Base-by-base conservation (phyloP, 2,888 invertebrate species). In the Euplagia quadripunctaria region DNA sequence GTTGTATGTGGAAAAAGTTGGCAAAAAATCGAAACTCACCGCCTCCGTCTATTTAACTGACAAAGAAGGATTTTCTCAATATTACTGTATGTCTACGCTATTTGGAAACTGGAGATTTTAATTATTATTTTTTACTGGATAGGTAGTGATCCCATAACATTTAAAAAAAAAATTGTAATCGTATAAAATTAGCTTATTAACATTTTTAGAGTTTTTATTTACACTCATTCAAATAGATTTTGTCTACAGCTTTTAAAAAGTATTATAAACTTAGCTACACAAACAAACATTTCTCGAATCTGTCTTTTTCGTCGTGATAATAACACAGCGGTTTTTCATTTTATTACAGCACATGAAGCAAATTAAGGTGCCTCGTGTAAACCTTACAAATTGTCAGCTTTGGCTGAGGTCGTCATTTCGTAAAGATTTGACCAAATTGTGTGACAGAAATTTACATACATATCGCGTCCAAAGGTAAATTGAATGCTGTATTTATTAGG, bases 381-480 rank as follows among this genome's bases (percentile, higher is more conserved):
- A 64, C 72, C 72, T 74, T 78, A 80, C 82, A 84, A 82, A 83
- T 82, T 80, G 77, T 74, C 84, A 79, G 75, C 77, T 82, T 76
- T 61, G 64, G 46, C 73, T 75, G 63, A 41, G 20, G 51, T 71
- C 71, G 82, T 76, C 76, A 82, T 76, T 80, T 84, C 65, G 71
- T 70, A 64, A 67, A 74, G 76, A 78, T 83, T 77, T 71, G 72
- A 76, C 77, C 73, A 78, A 84, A 82, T 78, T 78, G 72, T 73
- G 51, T 72, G 73, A 16, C 31, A 71, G 20, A 31, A 17, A 84
- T 82, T 82, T 72, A 75, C 78, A 80, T 78, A 71, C 58, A 74
- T 63, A 51, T 70, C 61, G 43, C n/a, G 73, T 20, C 64, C 52
- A 67, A 68, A 42, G 46, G 43, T 74, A 66, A 77, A 77, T 76